Conservation (phyloP, 2,113 vertebrate species). For the Chunga burmeisteri region DNA sequence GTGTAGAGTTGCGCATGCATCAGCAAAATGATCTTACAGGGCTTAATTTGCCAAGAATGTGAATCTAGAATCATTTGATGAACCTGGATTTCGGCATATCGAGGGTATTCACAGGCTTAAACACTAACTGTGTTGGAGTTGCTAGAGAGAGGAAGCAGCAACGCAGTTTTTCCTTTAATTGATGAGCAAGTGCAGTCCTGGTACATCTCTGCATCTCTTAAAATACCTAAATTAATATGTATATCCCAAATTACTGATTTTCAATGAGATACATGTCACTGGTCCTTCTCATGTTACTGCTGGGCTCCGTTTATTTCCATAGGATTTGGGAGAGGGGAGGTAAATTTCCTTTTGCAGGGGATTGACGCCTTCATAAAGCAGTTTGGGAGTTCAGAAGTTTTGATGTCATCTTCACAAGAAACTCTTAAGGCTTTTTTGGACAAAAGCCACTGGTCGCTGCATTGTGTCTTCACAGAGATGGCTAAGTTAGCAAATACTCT, state of each 20-base stretch:
- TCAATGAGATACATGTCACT: not conserved
- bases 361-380: not conserved
- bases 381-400: not conserved
- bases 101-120: not conserved
- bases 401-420: not conserved
- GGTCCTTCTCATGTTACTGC: not conserved
- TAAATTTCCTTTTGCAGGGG: not conserved
- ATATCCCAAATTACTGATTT: not conserved
- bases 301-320: not conserved
- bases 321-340: not conserved
- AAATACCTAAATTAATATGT: not conserved
- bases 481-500: not conserved
- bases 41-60: not conserved
- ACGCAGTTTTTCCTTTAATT: not conserved
- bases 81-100: not conserved
- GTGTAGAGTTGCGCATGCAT: not conserved
- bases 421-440: not conserved
- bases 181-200: not conserved
- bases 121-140: not conserved
- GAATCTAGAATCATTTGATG: not conserved
- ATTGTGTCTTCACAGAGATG: not conserved
- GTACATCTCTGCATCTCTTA: not conserved
- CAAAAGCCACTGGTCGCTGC: not conserved
- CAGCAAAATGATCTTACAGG: not conserved
- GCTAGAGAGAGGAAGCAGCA: not conserved